Conservation (phyloP, 1,140 invertebrate species). For the Daktulosphaira vitifoliae region DNA sequence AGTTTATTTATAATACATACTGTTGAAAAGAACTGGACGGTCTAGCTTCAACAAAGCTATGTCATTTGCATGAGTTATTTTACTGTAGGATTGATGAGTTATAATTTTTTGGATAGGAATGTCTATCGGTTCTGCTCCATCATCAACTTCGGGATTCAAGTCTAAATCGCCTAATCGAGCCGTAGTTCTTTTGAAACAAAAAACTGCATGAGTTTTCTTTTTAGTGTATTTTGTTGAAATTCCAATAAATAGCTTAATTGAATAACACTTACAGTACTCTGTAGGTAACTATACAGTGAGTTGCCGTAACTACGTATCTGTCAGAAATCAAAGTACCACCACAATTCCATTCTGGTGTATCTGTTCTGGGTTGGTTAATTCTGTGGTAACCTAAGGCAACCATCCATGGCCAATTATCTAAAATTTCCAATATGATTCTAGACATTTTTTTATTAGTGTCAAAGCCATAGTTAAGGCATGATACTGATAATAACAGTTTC, state of each 20-base stretch:
- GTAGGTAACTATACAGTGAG: conserved; percentile 48
- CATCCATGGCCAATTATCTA: too few relatives aligned
- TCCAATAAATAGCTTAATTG: too few relatives aligned
- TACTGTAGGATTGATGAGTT: conserved; percentile 44
- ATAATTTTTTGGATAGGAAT: conserved; percentile 38
- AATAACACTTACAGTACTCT: too few relatives aligned
- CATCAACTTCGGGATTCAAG: conserved; percentile 35
- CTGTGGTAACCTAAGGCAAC: too few relatives aligned
- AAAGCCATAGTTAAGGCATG: too few relatives aligned
- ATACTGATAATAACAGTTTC: too few relatives aligned
- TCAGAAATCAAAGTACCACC: conserved; percentile 53
- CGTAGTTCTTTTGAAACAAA: neutral
- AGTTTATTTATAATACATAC: conserved; percentile 37
- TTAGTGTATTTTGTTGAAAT: too few relatives aligned
- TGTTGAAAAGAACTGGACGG: conserved; percentile 42
- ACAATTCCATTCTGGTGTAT: conserved; percentile 44
- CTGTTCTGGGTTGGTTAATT: too few relatives aligned
- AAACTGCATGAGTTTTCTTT: too few relatives aligned
- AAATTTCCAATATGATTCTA: too few relatives aligned
- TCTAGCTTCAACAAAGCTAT: conserved; percentile 46
- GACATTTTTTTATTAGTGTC: too few relatives aligned
- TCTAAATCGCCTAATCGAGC: conserved; percentile 41
- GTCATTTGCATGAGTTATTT: conserved; percentile 45
- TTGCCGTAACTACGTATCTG: conserved; percentile 52
- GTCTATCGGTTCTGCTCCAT: conserved; percentile 37